Base-by-base conservation (phyloP, 1,140 invertebrate species). In the Zaprionus davidi region DNA sequence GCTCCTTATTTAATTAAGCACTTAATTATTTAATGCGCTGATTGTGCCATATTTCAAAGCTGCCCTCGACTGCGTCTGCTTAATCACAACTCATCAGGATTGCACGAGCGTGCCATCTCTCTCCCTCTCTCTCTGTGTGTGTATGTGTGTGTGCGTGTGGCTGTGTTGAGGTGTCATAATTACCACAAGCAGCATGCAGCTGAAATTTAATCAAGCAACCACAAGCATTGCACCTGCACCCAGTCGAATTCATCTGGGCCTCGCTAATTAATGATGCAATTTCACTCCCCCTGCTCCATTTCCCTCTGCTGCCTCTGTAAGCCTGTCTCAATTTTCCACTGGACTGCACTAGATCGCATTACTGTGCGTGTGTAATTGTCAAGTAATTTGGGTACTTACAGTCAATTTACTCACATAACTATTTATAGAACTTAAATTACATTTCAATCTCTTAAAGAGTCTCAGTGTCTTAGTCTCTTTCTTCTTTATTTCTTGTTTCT, bases 1-100 rank as follows among this genome's bases (percentile, higher is more conserved):
- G 57, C 38, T 75, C 56, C 55, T 71, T 78, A 84, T 87, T 87
- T 87, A 87, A 88, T 87, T 87, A 87, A 87, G 85, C 78, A 81
- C 84, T 87, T 88, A 87, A 87, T 87, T 87, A 87, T 88, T 87
- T 87, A 87, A 87, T 87, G 74, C 78, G 81, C 84, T 87, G 84
- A 84, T 88, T 84, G 84, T 81, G 84, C 84, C 88, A 87, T 88
- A 88, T 84, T 88, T 87, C 81, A 78, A 88, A 73, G 57, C 38
- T 46, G 28, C 24, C 63, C 63, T 22, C 46, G 36, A 22, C 60
- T 75, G 51, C 53, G 28, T 60, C 28, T 24, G 51, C 51, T 69
- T 73, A 74, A 73, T 69, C 68, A 73, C 59, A 77, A 53, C 66
- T 69, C 57, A 72, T 46, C 53, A 62, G 46, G 26, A 51, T 31